phyloP scores from a whole-genome alignment of 2,113 vertebrate genomes.

The Odontesthes bonariensis region DNA sequence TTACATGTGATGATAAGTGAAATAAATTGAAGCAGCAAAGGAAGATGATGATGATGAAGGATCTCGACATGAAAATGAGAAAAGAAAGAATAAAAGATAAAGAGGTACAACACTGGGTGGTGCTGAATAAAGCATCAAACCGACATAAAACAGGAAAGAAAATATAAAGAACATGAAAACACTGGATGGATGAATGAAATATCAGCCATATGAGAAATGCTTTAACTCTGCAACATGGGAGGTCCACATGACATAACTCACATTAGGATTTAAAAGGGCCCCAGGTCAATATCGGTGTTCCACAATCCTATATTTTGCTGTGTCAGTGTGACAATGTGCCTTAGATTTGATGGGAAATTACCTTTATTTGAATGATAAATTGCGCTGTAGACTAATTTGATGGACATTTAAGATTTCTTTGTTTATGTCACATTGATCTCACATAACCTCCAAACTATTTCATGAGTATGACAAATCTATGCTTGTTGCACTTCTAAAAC shows the following conservation, averaged over 20 bases:
- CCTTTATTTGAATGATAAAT: constrained; percentile 3
- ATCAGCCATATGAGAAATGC: not conserved
- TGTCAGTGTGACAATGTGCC: constrained; percentile 30
- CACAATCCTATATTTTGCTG: constrained; percentile 14
- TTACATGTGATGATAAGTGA: constrained; percentile 68
- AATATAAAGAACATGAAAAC: not conserved
- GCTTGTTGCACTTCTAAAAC: not conserved
- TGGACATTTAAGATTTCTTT: too few relatives aligned
- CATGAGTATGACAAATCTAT: not conserved
- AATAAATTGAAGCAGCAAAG: constrained; percentile 52
- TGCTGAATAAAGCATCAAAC: constrained; percentile 63
- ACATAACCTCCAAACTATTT: not conserved
- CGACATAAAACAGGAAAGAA: constrained; percentile 12
- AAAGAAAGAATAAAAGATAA: constrained; percentile 68
- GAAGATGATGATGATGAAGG: constrained; percentile 53
- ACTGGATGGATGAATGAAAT: constrained; percentile 22
- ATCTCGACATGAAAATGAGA: constrained; percentile 63
- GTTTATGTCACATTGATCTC: not conserved
- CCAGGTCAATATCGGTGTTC: constrained; percentile 54
- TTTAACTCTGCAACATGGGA: constrained; percentile 6
- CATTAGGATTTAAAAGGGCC: constrained; percentile 6
- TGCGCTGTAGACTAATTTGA: constrained; percentile 15
- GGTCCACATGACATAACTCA: constrained; percentile 25
- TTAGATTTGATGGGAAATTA: constrained; percentile 13
- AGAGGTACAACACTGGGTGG: constrained; percentile 25